Conservation (phyloP, 2,888 invertebrate species). For the Rhabditoides inermis region DNA sequence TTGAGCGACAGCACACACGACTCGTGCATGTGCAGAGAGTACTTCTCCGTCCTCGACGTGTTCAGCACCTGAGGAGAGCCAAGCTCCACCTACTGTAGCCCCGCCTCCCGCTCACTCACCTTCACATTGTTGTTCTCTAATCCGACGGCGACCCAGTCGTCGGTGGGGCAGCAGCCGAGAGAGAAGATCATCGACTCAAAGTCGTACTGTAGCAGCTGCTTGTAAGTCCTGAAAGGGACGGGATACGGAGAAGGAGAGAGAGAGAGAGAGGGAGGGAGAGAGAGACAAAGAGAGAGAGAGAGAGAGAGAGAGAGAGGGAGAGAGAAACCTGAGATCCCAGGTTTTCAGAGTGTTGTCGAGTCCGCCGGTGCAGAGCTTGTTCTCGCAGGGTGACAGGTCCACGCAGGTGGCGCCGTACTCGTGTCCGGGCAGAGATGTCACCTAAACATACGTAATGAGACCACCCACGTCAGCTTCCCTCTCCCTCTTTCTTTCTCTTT, state of each 20-base stretch:
- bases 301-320: too few relatives aligned
- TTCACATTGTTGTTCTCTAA: constrained; percentile 94
- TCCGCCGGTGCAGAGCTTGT: constrained; percentile 86
- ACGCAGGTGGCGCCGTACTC: constrained; percentile 92
- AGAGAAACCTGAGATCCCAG: constrained; percentile 71
- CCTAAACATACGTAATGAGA: too few relatives aligned
- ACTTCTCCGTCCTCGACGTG: constrained; percentile 68
- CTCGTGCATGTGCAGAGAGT: constrained; percentile 87
- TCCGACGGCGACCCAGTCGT: constrained; percentile 90
- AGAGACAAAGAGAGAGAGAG: too few relatives aligned
- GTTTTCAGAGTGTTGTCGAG: constrained; percentile 86
- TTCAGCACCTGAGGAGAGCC: constrained; percentile 17
- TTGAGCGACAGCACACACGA: constrained; percentile 86
- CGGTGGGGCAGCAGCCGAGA: constrained; percentile 85
- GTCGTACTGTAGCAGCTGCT: too few relatives aligned
- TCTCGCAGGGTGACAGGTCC: constrained; percentile 74
- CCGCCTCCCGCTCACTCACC: too few relatives aligned
- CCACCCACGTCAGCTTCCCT: too few relatives aligned
- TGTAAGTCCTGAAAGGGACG: too few relatives aligned
- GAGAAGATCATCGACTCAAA: constrained; percentile 86
- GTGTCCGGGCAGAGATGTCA: constrained; percentile 66
- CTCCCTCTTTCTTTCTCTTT: too few relatives aligned
- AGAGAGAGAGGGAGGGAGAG: too few relatives aligned
- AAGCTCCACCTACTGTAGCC: too few relatives aligned
- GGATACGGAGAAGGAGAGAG: too few relatives aligned